These are phyloP conservation scores for Trachythela sp. DNA, from an alignment of 64 coral and sea anemone species.

Conservation along the genomic window DNA sequence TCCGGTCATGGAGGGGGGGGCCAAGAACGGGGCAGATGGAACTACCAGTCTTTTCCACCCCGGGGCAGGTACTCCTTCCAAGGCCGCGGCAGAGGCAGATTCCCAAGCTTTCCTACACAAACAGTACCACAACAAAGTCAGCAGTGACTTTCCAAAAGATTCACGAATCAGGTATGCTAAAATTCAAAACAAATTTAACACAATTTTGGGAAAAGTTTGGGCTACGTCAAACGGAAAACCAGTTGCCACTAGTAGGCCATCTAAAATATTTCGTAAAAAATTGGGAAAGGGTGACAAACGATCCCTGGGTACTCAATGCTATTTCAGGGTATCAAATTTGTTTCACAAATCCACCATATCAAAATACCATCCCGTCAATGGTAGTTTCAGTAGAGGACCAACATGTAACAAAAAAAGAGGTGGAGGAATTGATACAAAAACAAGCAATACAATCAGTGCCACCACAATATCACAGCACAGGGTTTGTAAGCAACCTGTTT, in stretches of 20 bases:
- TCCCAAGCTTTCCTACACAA: background rate
- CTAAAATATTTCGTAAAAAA: slow-evolving; percentile 2
- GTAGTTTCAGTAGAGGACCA: background rate
- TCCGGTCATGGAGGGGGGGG: background rate
- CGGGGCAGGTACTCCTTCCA: background rate
- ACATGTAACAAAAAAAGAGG: background rate
- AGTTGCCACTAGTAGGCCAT: background rate
- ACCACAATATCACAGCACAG: background rate
- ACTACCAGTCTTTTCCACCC: slow-evolving; percentile 6
- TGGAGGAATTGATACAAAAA: background rate
- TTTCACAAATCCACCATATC: background rate
- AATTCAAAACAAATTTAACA: slow-evolving; percentile 9
- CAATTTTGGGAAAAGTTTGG: slow-evolving; percentile 10
- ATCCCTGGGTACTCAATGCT: background rate
- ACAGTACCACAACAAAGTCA: slow-evolving; percentile 26
- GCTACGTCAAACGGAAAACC: background rate
- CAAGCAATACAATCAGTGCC: background rate
- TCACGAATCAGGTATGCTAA: background rate
- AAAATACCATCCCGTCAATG: background rate
- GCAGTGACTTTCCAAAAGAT: background rate
- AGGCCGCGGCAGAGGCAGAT: background rate
- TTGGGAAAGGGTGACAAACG: background rate
- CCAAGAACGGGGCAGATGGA: slow-evolving; percentile 19
- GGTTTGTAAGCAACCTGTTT: slow-evolving; percentile 7
- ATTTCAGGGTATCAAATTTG: background rate